phyloP scores from a whole-genome alignment of 2,888 invertebrate species.

The Coecobrya sp. region DNA sequence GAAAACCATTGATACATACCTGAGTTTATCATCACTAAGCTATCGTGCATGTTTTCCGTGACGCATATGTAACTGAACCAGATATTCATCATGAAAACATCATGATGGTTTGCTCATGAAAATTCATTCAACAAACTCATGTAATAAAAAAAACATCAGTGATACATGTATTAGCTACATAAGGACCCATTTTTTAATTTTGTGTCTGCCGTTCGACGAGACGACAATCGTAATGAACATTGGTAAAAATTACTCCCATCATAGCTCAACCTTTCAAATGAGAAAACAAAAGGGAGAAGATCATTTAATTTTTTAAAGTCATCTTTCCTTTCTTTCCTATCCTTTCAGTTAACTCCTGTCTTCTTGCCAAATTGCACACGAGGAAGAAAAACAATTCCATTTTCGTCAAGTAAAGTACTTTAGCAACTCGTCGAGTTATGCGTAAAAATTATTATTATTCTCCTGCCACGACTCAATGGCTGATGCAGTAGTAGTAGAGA shows the following conservation, averaged over 20 bases:
- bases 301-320: conserved; percentile 66
- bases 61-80: conserved; percentile 1
- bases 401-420: conserved; percentile 50
- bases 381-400: conserved; percentile 40
- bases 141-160: background rate
- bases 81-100: conserved; percentile 3
- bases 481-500: conserved; percentile 42
- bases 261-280: conserved; percentile 37
- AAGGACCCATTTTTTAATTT: conserved; percentile 49
- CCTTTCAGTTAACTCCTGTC: background rate
- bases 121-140: conserved; percentile 58
- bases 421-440: conserved; percentile 39
- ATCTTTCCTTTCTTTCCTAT: conserved; percentile 37
- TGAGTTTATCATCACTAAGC: too few species aligned
- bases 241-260: conserved; percentile 52
- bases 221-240: conserved; percentile 55
- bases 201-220: conserved; percentile 53
- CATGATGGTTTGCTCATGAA: conserved; percentile 44
- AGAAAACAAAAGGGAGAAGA: conserved; percentile 68
- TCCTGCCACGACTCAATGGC: conserved; percentile 49
- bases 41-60: too few species aligned
- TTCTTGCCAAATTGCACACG: conserved; percentile 69
- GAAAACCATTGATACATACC: conserved; percentile 47
- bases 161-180: background rate
- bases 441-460: conserved; percentile 44